Evolutionary conservation across 1,140 invertebrate species (phyloP), one percentile per base, ranked within the genome.

Genomic region (Zaprionus nigranus): DNA sequence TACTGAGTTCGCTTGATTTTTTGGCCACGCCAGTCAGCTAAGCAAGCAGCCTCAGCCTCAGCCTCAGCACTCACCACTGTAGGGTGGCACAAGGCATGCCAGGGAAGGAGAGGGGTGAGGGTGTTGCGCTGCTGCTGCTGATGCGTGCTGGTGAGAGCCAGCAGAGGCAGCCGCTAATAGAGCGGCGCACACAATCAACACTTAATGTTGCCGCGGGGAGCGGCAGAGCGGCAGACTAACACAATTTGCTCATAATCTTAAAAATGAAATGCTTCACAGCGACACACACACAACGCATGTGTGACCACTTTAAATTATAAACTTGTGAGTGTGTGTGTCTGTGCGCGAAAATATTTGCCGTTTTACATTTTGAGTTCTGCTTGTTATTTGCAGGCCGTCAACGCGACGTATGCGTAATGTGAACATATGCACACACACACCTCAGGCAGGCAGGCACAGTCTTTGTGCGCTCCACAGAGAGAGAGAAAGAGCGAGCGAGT

Each of bases 171-270:
- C n/a, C 63, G 83, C 81, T 84, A 87, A 87, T 87, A 87, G 84
- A 88, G 84, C 84, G 81, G 58, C 81, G 84, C 84, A 87, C 84
- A 87, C 84, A 87, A 87, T 87, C 84, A 87, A 81, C 84, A 87
- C 84, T 88, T 88, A 87, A 87, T 87, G 85, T 74, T 87, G 85
- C 84, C 83, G 79, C 79, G 76, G 85, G 81, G 85, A 84, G 40
- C 40, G 40, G 40, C 40, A 36, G 34, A 12, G 34, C 34, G 34
- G 54, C 73, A 40, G 71, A 75, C 80, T 87, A 78, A 79, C 75
- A 88, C 87, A 88, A 90, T 90, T 87, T 76, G 84, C 84, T 87
- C 84, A 87, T 87, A 86, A 87, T 83, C 78, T 70, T 81, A 71
- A 75, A 81, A 84, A 75, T 72, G 83, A 87, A 87, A 87, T 78